Conservation (phyloP, 2,113 vertebrate species). For the Martes martes region DNA sequence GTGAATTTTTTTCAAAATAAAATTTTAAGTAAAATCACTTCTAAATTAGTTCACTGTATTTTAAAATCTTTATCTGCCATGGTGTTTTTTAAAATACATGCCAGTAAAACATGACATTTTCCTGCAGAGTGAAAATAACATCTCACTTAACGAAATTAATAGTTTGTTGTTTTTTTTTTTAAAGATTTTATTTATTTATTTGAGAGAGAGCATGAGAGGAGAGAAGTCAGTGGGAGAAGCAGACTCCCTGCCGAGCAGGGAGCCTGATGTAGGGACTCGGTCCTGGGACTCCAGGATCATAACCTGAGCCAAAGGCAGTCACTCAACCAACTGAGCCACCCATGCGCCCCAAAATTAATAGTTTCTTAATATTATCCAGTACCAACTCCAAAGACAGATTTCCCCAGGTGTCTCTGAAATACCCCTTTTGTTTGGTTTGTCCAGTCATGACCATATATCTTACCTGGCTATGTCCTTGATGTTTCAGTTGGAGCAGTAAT, state of each 20-base stretch:
- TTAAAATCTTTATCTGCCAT: neutral
- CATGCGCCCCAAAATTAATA: neutral
- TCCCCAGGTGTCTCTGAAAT: neutral
- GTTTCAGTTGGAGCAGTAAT: neutral
- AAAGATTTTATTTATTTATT: too few relatives aligned
- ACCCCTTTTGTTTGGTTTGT: neutral
- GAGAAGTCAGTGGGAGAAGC: too few relatives aligned
- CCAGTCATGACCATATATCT: neutral
- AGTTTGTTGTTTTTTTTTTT: too few relatives aligned
- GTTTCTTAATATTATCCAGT: neutral
- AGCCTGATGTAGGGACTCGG: too few relatives aligned
- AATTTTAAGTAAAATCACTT: conserved; percentile 6
- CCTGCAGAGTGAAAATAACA: neutral
- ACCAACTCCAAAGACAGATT: neutral
- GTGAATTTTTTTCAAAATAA: neutral
- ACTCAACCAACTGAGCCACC: too few relatives aligned
- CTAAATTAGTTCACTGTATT: neutral
- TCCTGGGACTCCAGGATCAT: too few relatives aligned
- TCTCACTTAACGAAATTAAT: neutral
- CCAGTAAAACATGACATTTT: conserved; percentile 38
- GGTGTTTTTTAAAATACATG: neutral
- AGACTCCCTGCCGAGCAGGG: too few relatives aligned
- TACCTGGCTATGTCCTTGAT: neutral
- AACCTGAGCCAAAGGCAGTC: too few relatives aligned
- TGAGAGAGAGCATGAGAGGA: too few relatives aligned